phyloP scores from a whole-genome alignment of 2,113 vertebrate genomes.

The Anser cygnoides region DNA sequence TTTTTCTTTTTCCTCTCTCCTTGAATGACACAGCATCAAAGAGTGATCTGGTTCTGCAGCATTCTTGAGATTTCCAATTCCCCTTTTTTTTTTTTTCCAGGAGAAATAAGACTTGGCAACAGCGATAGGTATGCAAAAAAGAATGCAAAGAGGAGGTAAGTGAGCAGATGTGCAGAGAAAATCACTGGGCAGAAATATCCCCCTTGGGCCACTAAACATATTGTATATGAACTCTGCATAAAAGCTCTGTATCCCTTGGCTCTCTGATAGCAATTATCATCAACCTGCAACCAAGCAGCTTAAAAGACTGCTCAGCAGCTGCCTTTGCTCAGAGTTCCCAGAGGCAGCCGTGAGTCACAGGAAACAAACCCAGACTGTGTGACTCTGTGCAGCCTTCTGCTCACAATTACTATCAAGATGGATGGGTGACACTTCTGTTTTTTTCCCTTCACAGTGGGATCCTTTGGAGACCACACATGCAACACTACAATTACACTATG shows the following conservation, averaged over 20 bases:
- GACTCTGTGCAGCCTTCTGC: neutral
- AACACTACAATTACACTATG: neutral
- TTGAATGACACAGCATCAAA: neutral
- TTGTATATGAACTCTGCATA: slow-evolving; percentile 33
- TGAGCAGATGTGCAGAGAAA: slow-evolving; percentile 42
- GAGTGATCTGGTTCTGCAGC: neutral
- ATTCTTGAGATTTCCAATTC: neutral
- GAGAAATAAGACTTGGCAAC: neutral
- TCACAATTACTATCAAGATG: slow-evolving; percentile 22
- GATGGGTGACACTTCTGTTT: neutral
- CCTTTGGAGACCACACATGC: neutral
- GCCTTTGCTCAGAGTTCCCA: slow-evolving; percentile 32
- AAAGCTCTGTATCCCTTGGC: slow-evolving; percentile 28
- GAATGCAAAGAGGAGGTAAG: neutral
- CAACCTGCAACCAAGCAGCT: slow-evolving; percentile 34
- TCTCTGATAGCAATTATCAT: slow-evolving; percentile 26
- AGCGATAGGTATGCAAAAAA: neutral
- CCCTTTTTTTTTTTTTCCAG: neutral
- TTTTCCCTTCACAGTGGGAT: neutral
- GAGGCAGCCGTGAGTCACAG: neutral
- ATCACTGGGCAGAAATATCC: neutral
- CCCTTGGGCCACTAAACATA: slow-evolving; percentile 25
- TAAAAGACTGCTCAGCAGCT: slow-evolving; percentile 42
- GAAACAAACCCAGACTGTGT: slow-evolving; percentile 30
- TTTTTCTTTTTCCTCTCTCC: neutral